A percentile compares a stretch with the other conserved stretches of the same genome.
Conservation (phyloP, 2,113 vertebrate species). For the Podarcis muralis region DNA sequence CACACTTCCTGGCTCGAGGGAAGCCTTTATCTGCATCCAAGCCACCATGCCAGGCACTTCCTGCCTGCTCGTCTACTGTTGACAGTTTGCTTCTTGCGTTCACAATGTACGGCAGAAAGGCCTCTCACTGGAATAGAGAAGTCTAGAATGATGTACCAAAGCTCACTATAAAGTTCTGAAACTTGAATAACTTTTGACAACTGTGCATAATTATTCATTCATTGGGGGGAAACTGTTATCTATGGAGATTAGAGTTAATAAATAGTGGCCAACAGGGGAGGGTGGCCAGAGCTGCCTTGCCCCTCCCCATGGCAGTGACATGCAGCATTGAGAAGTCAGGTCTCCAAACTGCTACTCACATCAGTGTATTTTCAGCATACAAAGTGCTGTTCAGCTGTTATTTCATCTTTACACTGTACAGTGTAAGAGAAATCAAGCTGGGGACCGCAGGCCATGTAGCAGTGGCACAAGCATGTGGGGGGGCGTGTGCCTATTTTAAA, state of each 20-base stretch:
- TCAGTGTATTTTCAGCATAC: no score
- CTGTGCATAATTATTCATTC: not conserved
- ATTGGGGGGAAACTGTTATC: not conserved
- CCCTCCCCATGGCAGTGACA: no score
- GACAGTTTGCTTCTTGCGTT: not conserved
- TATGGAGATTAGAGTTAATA: no score
- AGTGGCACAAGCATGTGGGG: not conserved
- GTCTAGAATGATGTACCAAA: not conserved
- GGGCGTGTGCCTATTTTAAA: not conserved
- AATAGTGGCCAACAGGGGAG: no score
- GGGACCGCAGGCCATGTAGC: not conserved
- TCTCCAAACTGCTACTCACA: no score
- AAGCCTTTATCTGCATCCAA: not conserved
- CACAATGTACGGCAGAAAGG: no score
- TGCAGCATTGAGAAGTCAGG: no score
- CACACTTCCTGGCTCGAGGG: conserved; percentile 10
- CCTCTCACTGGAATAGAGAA: not conserved
- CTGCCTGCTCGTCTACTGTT: not conserved
- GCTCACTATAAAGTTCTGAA: not conserved
- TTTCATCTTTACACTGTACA: not conserved
- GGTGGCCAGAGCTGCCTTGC: no score
- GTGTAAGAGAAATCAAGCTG: not conserved
- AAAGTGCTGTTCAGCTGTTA: no score
- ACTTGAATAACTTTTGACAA: not conserved
- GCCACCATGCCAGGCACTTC: not conserved